phyloP scores from a whole-genome alignment of 2,113 vertebrate genomes.

The Opisthocomus hoazin region DNA sequence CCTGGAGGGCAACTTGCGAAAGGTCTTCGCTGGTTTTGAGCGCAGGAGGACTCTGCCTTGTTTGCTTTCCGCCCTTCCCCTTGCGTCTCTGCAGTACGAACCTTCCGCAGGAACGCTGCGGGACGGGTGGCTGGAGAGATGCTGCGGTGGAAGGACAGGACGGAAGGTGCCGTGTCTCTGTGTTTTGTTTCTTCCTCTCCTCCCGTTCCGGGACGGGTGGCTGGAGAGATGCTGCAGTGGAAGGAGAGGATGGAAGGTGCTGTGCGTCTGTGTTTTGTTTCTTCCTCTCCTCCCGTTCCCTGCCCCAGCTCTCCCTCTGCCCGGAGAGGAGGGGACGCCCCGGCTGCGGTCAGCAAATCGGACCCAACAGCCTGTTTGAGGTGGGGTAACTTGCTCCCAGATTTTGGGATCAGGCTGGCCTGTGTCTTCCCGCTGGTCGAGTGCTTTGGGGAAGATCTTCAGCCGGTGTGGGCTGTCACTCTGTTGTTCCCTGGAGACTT shows the following conservation, averaged over 20 bases:
- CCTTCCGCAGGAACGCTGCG: too few relatives aligned
- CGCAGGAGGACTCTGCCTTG: background rate
- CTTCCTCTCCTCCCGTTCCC: background rate
- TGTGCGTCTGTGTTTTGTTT: rapidly evolving
- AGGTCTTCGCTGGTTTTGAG: background rate
- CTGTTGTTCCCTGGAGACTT: background rate
- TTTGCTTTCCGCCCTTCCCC: background rate
- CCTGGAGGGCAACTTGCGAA: background rate
- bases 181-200: too few relatives aligned
- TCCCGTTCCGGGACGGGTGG: too few relatives aligned
- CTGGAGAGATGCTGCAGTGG: too few relatives aligned
- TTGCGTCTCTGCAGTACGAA: background rate
- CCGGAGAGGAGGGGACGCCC: background rate
- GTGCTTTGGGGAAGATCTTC: background rate
- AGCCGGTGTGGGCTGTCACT: background rate
- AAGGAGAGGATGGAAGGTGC: too few relatives aligned
- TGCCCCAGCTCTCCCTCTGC: background rate
- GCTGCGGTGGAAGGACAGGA: too few relatives aligned
- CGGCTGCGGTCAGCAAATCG: rapidly evolving
- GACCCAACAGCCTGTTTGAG: background rate
- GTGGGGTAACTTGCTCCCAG: background rate
- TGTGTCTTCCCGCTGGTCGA: background rate
- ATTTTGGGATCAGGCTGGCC: background rate
- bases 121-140: too few relatives aligned
- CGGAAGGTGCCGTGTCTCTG: too few relatives aligned